Evolutionary conservation across 2,888 invertebrate species (phyloP).

Genomic region (Thumatha senex): DNA sequence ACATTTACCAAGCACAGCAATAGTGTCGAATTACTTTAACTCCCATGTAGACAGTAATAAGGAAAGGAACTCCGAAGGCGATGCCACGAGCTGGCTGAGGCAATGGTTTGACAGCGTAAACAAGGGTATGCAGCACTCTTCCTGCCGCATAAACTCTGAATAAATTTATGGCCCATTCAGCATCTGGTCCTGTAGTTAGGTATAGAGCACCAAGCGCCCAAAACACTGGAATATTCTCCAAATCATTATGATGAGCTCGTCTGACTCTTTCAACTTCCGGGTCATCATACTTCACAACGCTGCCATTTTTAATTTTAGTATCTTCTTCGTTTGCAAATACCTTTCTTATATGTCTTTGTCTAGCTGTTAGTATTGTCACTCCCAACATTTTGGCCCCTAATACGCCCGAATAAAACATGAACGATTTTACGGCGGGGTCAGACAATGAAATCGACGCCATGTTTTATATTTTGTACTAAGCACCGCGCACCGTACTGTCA

Average conservation of each 20-base stretch:
- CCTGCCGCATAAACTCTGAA: constrained; percentile 76
- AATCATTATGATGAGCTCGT: constrained; percentile 86
- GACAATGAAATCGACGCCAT: not conserved
- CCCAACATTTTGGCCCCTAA: constrained; percentile 3
- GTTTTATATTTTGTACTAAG: not conserved
- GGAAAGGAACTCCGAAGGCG: constrained; percentile 51
- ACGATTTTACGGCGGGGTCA: constrained; percentile 1
- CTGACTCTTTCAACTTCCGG: constrained; percentile 58
- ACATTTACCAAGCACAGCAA: constrained; percentile 36
- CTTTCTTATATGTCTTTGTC: not conserved
- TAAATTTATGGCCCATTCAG: constrained; percentile 26
- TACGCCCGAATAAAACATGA: constrained; percentile 1
- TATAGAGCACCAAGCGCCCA: constrained; percentile 84
- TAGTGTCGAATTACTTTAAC: constrained; percentile 52
- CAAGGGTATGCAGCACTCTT: constrained; percentile 84
- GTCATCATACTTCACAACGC: constrained; percentile 49
- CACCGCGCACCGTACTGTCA: constrained; percentile 7
- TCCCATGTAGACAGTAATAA: constrained; percentile 62
- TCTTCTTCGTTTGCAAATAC: constrained; percentile 1
- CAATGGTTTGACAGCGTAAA: constrained; percentile 84
- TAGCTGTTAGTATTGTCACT: not conserved
- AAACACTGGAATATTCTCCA: constrained; percentile 88
- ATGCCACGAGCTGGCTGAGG: constrained; percentile 69
- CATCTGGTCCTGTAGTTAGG: constrained; percentile 80
- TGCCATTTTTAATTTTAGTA: not conserved